These are phyloP conservation scores for Eurystomus gularis DNA, from an alignment of 2,113 vertebrate species.

Conservation along the genomic window DNA sequence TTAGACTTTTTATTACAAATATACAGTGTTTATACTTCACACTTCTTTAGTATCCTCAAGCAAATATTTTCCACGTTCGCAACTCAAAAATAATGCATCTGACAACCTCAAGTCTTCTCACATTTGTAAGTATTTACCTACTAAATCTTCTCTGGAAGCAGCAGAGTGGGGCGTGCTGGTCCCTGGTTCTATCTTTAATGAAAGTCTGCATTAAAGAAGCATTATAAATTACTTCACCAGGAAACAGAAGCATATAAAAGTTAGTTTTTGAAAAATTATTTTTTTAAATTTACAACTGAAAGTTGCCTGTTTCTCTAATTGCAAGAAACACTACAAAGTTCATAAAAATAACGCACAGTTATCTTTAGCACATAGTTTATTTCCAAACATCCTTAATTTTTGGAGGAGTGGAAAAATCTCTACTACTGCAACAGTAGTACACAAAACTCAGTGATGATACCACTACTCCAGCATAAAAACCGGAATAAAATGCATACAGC, in stretches of 20 bases:
- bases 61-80: neutral
- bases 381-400: neutral
- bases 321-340: neutral
- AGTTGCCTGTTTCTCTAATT: neutral
- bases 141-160: slow-evolving; percentile 92
- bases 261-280: neutral
- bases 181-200: slow-evolving; percentile 95
- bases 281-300: neutral
- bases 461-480: neutral
- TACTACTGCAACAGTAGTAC: neutral
- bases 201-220: slow-evolving; percentile 82
- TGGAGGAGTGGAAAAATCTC: neutral
- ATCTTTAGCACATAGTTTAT: neutral
- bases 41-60: slow-evolving; percentile 19
- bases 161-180: slow-evolving; percentile 92
- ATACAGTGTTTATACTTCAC: neutral
- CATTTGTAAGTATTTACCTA: slow-evolving; percentile 76
- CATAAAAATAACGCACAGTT: neutral
- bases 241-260: neutral
- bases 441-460: neutral
- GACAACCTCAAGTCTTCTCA: neutral
- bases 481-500: neutral
- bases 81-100: slow-evolving; percentile 49
- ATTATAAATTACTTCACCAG: slow-evolving; percentile 33
- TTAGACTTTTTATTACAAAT: slow-evolving; percentile 35